These are phyloP conservation scores for Ifrita kowaldi DNA, from an alignment of 2,113 vertebrate species.

Conservation along the genomic window DNA sequence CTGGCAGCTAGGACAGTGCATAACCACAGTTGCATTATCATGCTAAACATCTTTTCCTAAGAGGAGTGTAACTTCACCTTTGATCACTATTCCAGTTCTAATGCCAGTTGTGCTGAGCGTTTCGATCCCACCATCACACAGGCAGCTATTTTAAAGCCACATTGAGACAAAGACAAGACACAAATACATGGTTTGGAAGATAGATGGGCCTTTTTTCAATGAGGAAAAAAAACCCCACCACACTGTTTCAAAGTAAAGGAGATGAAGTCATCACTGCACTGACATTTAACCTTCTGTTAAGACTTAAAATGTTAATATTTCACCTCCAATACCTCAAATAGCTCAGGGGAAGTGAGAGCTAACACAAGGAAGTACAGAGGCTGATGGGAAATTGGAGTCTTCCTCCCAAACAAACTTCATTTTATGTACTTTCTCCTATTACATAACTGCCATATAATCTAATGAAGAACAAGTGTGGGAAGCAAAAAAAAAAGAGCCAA, in stretches of 20 bases:
- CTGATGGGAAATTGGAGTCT: neutral
- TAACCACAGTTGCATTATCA: neutral
- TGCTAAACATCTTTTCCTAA: neutral
- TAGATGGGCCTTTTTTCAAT: neutral
- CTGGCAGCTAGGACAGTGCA: neutral
- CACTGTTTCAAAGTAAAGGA: neutral
- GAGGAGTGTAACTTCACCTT: neutral
- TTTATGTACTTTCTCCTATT: neutral
- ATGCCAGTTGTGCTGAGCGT: neutral
- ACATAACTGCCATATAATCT: neutral
- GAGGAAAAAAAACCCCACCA: neutral
- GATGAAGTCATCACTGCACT: neutral
- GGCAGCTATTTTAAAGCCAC: neutral
- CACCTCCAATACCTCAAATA: neutral
- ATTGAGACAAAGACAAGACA: neutral
- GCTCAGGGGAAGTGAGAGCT: neutral
- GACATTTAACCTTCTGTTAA: neutral
- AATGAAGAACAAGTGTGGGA: neutral
- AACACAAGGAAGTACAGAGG: accelerated
- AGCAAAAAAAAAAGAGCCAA: neutral
- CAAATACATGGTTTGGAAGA: neutral
- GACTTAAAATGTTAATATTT: neutral
- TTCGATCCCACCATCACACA: neutral
- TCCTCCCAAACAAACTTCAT: neutral
- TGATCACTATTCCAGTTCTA: neutral